These are phyloP conservation scores for Euura saliciscinereae DNA, from an alignment of 1,140 invertebrate genomes.

Conservation along the genomic window DNA sequence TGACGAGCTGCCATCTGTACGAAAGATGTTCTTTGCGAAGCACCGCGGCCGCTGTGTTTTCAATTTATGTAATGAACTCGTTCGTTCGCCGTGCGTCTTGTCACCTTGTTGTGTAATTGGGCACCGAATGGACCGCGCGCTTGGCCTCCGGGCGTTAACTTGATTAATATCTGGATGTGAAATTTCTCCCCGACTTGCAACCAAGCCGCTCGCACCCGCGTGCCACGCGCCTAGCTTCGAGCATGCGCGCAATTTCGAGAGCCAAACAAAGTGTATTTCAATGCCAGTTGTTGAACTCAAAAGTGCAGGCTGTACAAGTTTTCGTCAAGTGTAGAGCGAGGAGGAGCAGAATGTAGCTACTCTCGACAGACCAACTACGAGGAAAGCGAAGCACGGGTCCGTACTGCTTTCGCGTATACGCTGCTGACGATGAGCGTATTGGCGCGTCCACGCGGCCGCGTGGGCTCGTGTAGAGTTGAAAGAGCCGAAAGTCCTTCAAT, in stretches of 20 bases:
- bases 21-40: too few relatives aligned
- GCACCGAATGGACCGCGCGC: neutral
- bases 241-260: neutral
- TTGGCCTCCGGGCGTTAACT: neutral
- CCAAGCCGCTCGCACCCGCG: neutral
- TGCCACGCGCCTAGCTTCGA: neutral
- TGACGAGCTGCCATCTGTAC: too few relatives aligned
- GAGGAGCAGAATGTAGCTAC: neutral
- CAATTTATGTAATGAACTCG: neutral
- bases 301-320: neutral
- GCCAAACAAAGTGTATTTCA: neutral
- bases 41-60: too few relatives aligned
- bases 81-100: neutral
- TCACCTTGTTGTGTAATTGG: neutral
- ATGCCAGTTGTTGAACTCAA: slow-evolving; percentile 4
- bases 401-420: too few relatives aligned
- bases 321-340: neutral
- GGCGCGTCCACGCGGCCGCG: neutral
- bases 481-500: neutral
- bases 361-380: neutral
- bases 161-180: neutral
- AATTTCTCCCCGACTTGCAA: neutral
- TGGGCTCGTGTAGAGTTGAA: neutral
- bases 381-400: too few relatives aligned
- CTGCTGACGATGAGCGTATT: neutral